Conservation (phyloP, 2,113 vertebrate genomes). For the Rissa tridactyla region DNA sequence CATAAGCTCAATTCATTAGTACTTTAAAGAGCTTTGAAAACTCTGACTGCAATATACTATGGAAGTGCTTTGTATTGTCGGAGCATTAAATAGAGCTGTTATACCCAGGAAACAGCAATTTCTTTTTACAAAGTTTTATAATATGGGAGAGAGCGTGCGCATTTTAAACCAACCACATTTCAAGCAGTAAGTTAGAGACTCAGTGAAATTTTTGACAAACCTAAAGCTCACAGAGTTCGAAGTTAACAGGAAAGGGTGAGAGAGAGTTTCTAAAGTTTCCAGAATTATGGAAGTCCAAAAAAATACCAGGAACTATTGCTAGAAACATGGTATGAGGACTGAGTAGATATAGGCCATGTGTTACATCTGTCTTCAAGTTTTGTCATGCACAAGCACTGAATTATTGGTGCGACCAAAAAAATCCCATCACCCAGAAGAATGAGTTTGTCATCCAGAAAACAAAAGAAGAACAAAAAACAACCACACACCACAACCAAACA, state of each 20-base stretch:
- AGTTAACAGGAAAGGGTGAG: neutral
- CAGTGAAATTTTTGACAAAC: neutral
- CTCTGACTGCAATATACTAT: neutral
- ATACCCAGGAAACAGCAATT: neutral
- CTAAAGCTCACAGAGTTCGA: neutral
- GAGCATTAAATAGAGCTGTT: neutral
- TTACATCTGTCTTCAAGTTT: neutral
- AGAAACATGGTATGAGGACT: neutral
- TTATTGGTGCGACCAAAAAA: neutral
- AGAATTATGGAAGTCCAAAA: neutral
- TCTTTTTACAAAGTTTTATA: neutral
- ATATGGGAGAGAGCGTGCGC: rapidly evolving
- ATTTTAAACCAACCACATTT: neutral
- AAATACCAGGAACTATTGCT: neutral
- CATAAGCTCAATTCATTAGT: constrained; percentile 13
- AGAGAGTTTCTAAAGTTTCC: neutral
- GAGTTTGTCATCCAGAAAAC: neutral
- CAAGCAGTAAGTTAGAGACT: neutral
- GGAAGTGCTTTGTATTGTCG: neutral
- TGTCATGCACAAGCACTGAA: neutral
- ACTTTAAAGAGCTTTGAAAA: constrained; percentile 36
- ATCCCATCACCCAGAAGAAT: neutral
- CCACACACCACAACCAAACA: neutral
- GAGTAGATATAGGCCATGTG: neutral
- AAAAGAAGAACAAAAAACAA: neutral